Percentiles rank a stretch among this genome's conserved stretches.
phyloP scores from a whole-genome alignment of 2,797 vertebrate genomes.

The Gastrophryne carolinensis region DNA sequence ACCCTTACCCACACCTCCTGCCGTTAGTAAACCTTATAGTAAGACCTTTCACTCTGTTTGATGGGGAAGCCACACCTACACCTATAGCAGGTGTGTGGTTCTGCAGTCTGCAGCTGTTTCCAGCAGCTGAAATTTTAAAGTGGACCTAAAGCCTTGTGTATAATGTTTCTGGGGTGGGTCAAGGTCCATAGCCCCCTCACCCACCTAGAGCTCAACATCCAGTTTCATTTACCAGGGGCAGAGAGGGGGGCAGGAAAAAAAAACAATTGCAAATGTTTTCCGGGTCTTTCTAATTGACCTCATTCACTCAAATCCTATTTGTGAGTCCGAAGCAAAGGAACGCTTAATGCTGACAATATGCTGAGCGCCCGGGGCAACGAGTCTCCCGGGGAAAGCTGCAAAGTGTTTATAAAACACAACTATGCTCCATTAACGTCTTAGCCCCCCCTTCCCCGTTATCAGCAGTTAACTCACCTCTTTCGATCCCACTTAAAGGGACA shows the following conservation, averaged over 20 bases:
- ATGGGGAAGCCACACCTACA: too few species aligned
- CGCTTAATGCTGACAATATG: conserved; percentile 10
- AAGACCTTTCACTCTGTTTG: too few species aligned
- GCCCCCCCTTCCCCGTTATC: background rate
- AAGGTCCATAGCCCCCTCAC: too few species aligned
- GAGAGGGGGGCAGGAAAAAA: background rate
- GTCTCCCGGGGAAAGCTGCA: conserved; percentile 55
- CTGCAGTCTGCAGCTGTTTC: too few species aligned
- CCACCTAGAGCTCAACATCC: too few species aligned
- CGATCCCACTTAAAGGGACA: conserved; percentile 3
- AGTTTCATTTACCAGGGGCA: too few species aligned
- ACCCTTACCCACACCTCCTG: too few species aligned
- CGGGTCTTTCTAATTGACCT: conserved; percentile 20
- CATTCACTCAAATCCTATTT: conserved; percentile 11
- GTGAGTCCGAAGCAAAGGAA: background rate
- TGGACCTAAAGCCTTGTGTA: too few species aligned
- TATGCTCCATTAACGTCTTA: conserved; percentile 52
- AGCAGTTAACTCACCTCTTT: background rate
- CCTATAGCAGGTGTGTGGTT: too few species aligned
- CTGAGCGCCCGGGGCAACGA: conserved; percentile 41
- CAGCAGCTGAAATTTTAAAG: too few species aligned
- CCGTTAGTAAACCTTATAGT: too few species aligned
- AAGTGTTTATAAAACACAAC: conserved; percentile 65
- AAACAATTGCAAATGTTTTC: background rate
- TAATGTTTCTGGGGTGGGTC: too few species aligned